Evolutionary conservation across 2,113 vertebrate genomes (phyloP), one percentile per base, ranked within the genome.

Genomic region (Anolis carolinensis): DNA sequence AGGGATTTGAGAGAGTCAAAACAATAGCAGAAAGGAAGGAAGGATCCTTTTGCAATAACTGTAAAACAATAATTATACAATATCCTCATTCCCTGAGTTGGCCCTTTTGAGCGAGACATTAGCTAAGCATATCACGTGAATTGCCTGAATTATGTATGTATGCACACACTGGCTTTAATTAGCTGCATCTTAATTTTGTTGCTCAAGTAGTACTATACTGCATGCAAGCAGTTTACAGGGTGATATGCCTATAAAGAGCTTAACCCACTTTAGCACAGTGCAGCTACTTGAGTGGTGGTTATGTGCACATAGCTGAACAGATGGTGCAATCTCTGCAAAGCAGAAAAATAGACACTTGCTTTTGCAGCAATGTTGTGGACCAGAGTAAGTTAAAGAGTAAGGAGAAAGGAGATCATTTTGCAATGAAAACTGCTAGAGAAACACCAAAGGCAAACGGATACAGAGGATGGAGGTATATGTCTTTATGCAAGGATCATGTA

Each of bases 41-140:
- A 39, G 39, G 63, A 71, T 23, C 62, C 34, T 87, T 14, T 48
- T 90, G 25, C 25, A 50, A 59, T 5, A n/a, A 79, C 23, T 83
- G 0, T 11, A 85, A 72, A 71, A 77, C 16, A 78, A 16, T 32
- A 65, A 14, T 71, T 82, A 76, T 27, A 80, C 82, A 81, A 48
- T 86, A 76, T 79, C 88, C 85, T 68, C 75, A 73, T 13, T 20
- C 62, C 68, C 39, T 82, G n/a, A 86, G 30, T 83, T 83, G 62
- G 59, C 50, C 48, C 39, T 18, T 87, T 39, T 55, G 18, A 50
- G 34, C 0, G 0, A 80, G 62, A 78, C 25, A 6, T 23, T 86
- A 13, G 11, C 18, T 59, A 72, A 65, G 30, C 59, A 83, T 74
- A 50, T 84, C 71, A 34, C 36, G 74, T 30, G 4, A 90, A 5